Evolutionary conservation across 1,140 invertebrate species (phyloP).

Genomic region (Venustaconcha ellipsiformis): DNA sequence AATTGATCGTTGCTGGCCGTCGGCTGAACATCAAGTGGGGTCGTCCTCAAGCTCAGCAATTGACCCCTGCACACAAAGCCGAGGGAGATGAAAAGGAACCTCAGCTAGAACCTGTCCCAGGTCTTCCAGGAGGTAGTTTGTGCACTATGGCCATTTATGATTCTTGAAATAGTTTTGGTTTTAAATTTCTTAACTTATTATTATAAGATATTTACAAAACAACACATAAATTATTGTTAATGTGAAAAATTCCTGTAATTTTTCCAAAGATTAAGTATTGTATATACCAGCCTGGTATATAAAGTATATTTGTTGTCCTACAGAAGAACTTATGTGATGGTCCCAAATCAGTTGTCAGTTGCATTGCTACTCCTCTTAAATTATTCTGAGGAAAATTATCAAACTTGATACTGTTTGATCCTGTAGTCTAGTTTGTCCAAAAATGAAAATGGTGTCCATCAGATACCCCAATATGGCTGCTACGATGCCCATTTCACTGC

Average conservation of each 20-base stretch:
- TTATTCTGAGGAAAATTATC: too few species aligned
- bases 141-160: not conserved
- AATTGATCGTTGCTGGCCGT: constrained; percentile 76
- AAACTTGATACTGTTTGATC: too few species aligned
- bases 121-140: constrained; percentile 74
- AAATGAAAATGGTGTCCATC: too few species aligned
- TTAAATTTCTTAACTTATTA: not conserved
- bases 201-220: not conserved
- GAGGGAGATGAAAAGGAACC: constrained; percentile 65
- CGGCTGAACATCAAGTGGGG: constrained; percentile 98
- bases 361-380: too few species aligned
- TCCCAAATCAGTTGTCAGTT: too few species aligned
- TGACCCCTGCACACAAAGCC: constrained; percentile 53
- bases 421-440: too few species aligned
- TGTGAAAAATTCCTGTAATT: not conserved
- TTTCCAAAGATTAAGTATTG: not conserved
- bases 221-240: not conserved
- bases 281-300: not conserved
- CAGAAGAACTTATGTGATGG: not conserved
- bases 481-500: too few species aligned
- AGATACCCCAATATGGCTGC: too few species aligned
- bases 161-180: not conserved
- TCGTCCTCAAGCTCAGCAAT: constrained; percentile 60
- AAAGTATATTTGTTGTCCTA: not conserved
- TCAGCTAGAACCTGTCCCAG: constrained; percentile 86